phyloP scores from a whole-genome alignment of 2,797 vertebrate genomes.

The Carapus acus region DNA sequence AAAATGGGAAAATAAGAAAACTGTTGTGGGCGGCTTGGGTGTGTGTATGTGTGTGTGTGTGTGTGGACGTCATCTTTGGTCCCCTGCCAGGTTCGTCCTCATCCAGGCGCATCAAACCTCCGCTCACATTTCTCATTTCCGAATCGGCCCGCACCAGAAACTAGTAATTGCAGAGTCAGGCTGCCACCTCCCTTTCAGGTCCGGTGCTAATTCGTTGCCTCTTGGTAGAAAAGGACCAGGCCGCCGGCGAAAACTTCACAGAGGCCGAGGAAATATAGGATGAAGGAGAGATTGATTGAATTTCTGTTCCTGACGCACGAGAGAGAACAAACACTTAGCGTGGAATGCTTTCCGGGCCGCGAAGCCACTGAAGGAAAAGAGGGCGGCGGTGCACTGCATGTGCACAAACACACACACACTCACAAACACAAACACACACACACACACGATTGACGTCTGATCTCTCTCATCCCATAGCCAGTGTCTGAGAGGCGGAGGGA shows the following conservation, averaged over 20 bases:
- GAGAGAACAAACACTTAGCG: no score
- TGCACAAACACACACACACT: no score
- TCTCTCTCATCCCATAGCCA: constrained; percentile 26
- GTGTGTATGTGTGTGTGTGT: background rate
- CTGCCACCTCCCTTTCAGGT: constrained; percentile 49
- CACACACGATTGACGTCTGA: constrained; percentile 21
- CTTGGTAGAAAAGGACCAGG: constrained; percentile 10
- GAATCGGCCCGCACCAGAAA: constrained; percentile 56
- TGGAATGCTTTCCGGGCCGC: constrained; percentile 21
- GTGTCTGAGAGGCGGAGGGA: no score
- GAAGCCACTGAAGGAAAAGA: no score
- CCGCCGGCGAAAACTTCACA: constrained; percentile 4
- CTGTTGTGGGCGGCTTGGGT: constrained; percentile 4
- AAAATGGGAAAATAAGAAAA: background rate
- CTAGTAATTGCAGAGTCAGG: constrained; percentile 58
- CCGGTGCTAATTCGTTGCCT: constrained; percentile 10
- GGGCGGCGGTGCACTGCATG: no score
- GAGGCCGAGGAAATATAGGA: background rate
- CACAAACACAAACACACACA: constrained; percentile 16
- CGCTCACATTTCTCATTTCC: constrained; percentile 54
- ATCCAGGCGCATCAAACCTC: constrained; percentile 34
- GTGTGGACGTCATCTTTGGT: constrained; percentile 12
- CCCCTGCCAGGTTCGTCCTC: constrained; percentile 6
- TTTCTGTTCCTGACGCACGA: no score
- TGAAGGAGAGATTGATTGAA: constrained; percentile 1